These are phyloP conservation scores for Eristalis tenax DNA, from an alignment of 2,888 invertebrate species.

Conservation along the genomic window DNA sequence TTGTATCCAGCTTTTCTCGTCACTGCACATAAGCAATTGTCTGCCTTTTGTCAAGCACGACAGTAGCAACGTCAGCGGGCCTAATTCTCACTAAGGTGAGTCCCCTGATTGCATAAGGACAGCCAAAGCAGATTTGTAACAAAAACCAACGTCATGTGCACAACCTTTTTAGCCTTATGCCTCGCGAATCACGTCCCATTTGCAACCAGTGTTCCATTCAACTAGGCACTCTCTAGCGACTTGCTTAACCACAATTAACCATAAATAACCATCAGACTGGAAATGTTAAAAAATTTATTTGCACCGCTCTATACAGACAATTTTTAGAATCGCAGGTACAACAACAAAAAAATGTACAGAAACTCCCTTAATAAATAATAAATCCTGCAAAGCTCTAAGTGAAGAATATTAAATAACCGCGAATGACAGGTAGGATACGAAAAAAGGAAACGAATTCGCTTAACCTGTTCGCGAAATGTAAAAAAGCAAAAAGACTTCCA, in stretches of 20 bases:
- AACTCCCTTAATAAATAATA: constrained; percentile 50
- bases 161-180: no score
- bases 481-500: constrained; percentile 23
- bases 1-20: no score
- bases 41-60: no score
- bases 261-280: constrained; percentile 73
- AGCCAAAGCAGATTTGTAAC: no score
- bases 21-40: no score
- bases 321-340: constrained; percentile 46
- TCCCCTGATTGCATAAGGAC: no score
- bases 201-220: constrained; percentile 16
- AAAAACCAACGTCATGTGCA: no score
- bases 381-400: constrained; percentile 58
- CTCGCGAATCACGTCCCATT: neutral
- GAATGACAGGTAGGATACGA: constrained; percentile 52
- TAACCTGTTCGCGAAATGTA: constrained; percentile 31
- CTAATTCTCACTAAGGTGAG: no score
- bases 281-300: constrained; percentile 71
- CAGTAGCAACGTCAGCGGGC: no score
- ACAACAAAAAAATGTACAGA: constrained; percentile 14
- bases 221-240: constrained; percentile 37
- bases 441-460: constrained; percentile 32
- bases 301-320: constrained; percentile 31
- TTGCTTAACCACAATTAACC: constrained; percentile 66
- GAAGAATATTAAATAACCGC: constrained; percentile 58